These are phyloP conservation scores for Pagetopsis macropterus DNA, from an alignment of 2,797 vertebrate genomes.

Conservation along the genomic window DNA sequence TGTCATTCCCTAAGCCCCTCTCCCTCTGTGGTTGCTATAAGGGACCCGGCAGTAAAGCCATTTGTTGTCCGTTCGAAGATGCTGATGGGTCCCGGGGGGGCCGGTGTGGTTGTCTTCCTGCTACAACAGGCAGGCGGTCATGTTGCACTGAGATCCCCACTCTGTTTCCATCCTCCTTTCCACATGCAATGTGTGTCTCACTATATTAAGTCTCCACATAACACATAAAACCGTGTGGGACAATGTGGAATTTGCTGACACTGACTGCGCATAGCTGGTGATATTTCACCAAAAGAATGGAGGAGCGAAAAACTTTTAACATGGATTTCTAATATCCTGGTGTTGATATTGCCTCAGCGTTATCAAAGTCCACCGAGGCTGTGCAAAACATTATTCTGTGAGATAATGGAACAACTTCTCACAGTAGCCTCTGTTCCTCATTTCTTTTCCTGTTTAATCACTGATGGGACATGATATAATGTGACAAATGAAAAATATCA, in stretches of 20 bases:
- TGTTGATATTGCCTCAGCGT: conserved; percentile 73
- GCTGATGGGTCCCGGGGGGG: conserved; percentile 69
- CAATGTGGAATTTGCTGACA: conserved; percentile 44
- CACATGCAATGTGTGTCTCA: conserved; percentile 30
- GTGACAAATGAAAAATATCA: conserved; percentile 78
- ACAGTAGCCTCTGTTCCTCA: conserved; percentile 52
- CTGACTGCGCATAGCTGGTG: conserved; percentile 13
- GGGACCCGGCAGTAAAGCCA: conserved; percentile 65
- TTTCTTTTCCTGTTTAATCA: conserved; percentile 73
- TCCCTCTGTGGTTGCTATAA: conserved; percentile 60
- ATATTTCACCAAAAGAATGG: conserved; percentile 50
- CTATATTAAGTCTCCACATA: conserved; percentile 50
- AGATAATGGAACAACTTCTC: conserved; percentile 75
- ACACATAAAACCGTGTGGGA: conserved; percentile 52
- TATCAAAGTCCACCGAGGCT: conserved; percentile 74
- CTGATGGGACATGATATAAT: conserved; percentile 74
- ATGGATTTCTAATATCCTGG: conserved; percentile 73
- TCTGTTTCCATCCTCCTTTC: conserved; percentile 31
- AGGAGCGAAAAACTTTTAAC: conserved; percentile 67
- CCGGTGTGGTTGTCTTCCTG: conserved; percentile 55
- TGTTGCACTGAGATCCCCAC: conserved; percentile 60
- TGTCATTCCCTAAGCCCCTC: conserved; percentile 69
- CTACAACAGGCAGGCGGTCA: conserved; percentile 55
- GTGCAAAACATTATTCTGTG: conserved; percentile 66
- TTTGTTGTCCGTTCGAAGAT: conserved; percentile 70